Base-by-base conservation (phyloP, 2,113 vertebrate species). In the Paramormyrops kingsleyae region DNA sequence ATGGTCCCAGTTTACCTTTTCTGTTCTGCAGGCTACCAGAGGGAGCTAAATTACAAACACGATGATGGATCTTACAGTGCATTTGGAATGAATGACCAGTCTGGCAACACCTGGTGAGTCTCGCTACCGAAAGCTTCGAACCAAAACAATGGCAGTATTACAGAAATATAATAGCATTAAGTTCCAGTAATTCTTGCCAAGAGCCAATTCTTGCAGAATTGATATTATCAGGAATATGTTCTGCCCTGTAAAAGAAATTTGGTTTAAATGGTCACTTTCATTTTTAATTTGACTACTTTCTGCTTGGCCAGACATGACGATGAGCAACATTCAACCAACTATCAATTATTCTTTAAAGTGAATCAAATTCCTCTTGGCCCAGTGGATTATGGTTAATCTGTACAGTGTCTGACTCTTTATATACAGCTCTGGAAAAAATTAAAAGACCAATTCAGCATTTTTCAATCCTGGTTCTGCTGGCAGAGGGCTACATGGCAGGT, bases 61-160 rank as follows among this genome's bases (percentile, higher is more conserved):
- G 46, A 90, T 0, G 96, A 98, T 6, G 97, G 97, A 0, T 98
- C 97, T 49, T 98, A 96, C 94, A 98, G 97, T 13, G 97, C 97
- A 52, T 98, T 98, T 83, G 97, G 98, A 35, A 94, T 88, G 56
- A 89, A 4, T 0, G 97, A 98, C 74, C 77, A 88, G 0, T 95
- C 96, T 10, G 97, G 97, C 50, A 97, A 98, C 88, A 97, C 97
- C 77, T 98, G 98, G 97, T 98, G 91, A 96, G 96, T 93, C 52
- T 70, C 12, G 15, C n/a, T 4, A 74, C 49, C 15, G 15, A 50
- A n/a, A 31, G 10, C n/a, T 2, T 5, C 10, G 47, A 21, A 31
- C 10, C 35, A 1, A 66, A 49, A 15, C 66, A 1, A 74, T 31
- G 13, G 3, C 3, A 13, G 66, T 74, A 74, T 13, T 31, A 35